Evolutionary conservation across 2,113 vertebrate genomes (phyloP), one percentile per base, ranked within the genome.

Genomic region (Zosterops pallidus): DNA sequence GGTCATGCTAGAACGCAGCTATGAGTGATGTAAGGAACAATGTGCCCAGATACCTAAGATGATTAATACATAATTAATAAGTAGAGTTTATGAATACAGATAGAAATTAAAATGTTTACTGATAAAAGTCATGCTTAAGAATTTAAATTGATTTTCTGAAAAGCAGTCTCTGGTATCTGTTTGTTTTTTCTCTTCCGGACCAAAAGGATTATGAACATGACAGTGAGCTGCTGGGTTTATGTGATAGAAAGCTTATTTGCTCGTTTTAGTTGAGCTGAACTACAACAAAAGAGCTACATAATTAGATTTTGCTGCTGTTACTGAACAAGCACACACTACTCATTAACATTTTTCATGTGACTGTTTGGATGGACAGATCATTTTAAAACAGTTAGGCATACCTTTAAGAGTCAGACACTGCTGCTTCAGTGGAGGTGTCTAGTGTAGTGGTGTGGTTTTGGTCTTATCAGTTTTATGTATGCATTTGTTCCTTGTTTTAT

Each of bases 131-230:
- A 44, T 37, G 11, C 24, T 83, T 82, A 83, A 76, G 53, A 82
- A 85, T 90, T 82, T 82, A 67, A 87, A 87, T 33, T 92, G 35
- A 90, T 90, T 92, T 85, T 33, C 47, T 88, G 57, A 76, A 90
- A 88, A 83, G 9, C n/a, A 72, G 22, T 69, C 35, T 76, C 28
- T 67, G 37, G 9, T 90, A 78, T 42, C 35, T 75, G 35, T 75
- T 67, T 71, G 9, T 50, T 92, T 92, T 79, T 35, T 76, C n/a
- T 83, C 41, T 83, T 83, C 57, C 79, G n/a, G 37, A 93, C 53
- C 11, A 37, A 88, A 86, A 83, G 22, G 16, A 77, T 85, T 92
- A 79, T 31, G 19, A 72, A 12, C 8, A n/a, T 55, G 41, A 72
- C 41, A 92, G 28, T 60, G 26, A 90, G 63, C 31, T 85, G 29